phyloP scores from a whole-genome alignment of 2,888 invertebrate genomes.

The Ommatoiulus sabulosus region DNA sequence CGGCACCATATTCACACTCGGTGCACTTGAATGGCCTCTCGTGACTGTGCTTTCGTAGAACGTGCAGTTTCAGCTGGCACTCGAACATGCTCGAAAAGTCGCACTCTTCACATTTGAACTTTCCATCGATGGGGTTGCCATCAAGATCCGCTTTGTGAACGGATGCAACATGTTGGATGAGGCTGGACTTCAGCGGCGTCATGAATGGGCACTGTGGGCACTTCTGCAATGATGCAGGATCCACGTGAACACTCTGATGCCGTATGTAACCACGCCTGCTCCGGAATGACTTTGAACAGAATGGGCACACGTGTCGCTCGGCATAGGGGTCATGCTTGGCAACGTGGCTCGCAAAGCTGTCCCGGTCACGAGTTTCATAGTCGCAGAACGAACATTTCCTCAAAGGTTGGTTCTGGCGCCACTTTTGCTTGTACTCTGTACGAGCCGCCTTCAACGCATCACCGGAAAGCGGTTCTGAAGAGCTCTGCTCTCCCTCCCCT shows the following conservation, averaged over 20 bases:
- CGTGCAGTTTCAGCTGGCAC: constrained; percentile 63
- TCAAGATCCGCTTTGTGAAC: constrained; percentile 62
- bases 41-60: constrained; percentile 61
- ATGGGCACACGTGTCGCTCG: constrained; percentile 58
- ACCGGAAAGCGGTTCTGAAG: neutral
- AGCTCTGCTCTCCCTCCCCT: neutral
- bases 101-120: constrained; percentile 58
- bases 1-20: constrained; percentile 61
- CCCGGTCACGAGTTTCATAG: constrained; percentile 53
- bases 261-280: constrained; percentile 62
- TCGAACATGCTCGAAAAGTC: constrained; percentile 62
- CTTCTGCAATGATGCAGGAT: constrained; percentile 58
- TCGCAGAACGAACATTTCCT: constrained; percentile 47
- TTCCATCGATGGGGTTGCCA: constrained; percentile 61
- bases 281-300: constrained; percentile 62
- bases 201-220: constrained; percentile 62
- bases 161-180: constrained; percentile 63
- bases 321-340: constrained; percentile 50
- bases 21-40: constrained; percentile 62
- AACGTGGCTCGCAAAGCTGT: constrained; percentile 50
- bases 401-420: constrained; percentile 54
- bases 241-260: constrained; percentile 60
- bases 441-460: constrained; percentile 5
- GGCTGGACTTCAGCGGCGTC: constrained; percentile 63
- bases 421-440: constrained; percentile 52